These are phyloP conservation scores for Hydrophis major DNA, from an alignment of 2,797 vertebrate species.

Conservation along the genomic window DNA sequence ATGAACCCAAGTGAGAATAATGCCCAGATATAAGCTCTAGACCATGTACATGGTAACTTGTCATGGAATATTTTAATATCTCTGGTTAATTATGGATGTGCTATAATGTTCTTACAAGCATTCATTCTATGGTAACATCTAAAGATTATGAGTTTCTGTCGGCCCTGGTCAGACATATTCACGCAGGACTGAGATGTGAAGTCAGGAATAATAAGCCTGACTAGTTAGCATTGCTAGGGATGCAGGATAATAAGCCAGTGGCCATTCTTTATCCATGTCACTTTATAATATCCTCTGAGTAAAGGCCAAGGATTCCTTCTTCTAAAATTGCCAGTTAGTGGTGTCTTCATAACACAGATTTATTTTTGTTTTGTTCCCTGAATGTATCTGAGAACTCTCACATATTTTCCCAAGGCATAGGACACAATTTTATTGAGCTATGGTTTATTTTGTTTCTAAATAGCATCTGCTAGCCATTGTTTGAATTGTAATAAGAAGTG, in stretches of 20 bases:
- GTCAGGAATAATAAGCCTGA: neutral
- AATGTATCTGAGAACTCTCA: neutral
- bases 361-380: neutral
- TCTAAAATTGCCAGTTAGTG: neutral
- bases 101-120: neutral
- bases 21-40: neutral
- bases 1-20: neutral
- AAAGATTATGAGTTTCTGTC: neutral
- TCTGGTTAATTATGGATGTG: neutral
- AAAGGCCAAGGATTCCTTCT: neutral
- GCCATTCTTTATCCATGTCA: neutral
- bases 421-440: neutral
- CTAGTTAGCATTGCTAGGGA: neutral
- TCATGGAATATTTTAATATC: neutral
- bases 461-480: neutral
- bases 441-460: neutral
- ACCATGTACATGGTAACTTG: neutral
- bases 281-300: neutral
- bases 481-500: neutral
- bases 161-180: neutral
- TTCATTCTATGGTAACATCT: neutral
- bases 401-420: neutral
- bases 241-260: neutral
- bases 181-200: neutral
- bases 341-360: neutral